Evolutionary conservation across 2,888 invertebrate genomes (phyloP).

Genomic region (Tiliacea aurago): DNA sequence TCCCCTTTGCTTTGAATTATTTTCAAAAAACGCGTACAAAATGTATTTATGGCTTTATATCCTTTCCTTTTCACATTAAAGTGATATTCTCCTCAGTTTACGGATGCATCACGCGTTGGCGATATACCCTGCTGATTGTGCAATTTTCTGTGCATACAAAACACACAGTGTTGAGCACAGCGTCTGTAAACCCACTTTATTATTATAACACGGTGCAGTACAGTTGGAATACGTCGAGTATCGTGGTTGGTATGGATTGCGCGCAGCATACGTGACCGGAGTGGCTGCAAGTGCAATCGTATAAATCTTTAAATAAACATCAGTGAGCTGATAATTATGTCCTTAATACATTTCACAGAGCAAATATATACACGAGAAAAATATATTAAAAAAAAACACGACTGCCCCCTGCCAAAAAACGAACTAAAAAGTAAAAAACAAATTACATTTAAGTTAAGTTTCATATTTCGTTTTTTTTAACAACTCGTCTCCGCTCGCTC

Average conservation of each 20-base stretch:
- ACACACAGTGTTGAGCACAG: slow-evolving; percentile 3
- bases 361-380: background rate
- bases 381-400: no score
- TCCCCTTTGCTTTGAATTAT: background rate
- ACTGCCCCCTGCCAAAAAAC: no score
- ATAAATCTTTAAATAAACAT: slow-evolving; percentile 30
- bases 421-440: no score
- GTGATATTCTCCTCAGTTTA: slow-evolving; percentile 5
- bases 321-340: background rate
- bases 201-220: background rate
- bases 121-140: background rate
- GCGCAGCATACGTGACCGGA: slow-evolving; percentile 42
- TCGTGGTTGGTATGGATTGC: slow-evolving; percentile 49
- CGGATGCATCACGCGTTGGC: slow-evolving; percentile 1
- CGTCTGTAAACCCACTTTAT: background rate
- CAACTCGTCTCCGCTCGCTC: no score
- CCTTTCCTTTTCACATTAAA: background rate
- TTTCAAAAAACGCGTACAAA: slow-evolving; percentile 4
- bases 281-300: slow-evolving; percentile 30
- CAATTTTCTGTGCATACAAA: background rate
- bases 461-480: no score
- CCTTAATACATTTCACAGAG: background rate
- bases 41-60: background rate
- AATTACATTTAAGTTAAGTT: no score
- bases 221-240: slow-evolving; percentile 26